Percentiles rank a stretch among this genome's conserved stretches.
Conservation (phyloP, 2,888 invertebrate species). For the Hanleya hanleyi region DNA sequence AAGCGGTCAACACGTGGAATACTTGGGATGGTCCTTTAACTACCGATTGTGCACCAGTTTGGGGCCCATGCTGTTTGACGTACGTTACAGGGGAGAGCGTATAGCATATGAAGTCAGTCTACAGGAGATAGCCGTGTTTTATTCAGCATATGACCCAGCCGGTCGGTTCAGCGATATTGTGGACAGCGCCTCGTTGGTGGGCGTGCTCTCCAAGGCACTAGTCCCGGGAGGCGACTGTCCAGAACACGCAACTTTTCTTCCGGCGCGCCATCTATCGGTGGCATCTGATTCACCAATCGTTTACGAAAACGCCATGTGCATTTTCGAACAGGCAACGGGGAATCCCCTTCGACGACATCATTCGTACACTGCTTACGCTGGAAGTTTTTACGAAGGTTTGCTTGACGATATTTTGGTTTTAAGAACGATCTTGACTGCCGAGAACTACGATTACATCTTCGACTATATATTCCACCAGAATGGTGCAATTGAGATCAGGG, state of each 20-base stretch:
- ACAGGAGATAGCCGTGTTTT: slow-evolving; percentile 58
- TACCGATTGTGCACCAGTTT: slow-evolving; percentile 46
- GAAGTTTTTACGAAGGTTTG: slow-evolving; percentile 54
- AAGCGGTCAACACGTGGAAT: slow-evolving; percentile 48
- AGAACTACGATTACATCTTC: slow-evolving; percentile 64
- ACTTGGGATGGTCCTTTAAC: slow-evolving; percentile 60
- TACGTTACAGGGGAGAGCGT: slow-evolving; percentile 47
- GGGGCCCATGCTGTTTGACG: slow-evolving; percentile 53
- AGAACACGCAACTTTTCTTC: slow-evolving; percentile 51
- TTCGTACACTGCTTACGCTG: slow-evolving; percentile 17
- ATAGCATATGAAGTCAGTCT: slow-evolving; percentile 62
- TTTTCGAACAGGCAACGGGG: slow-evolving; percentile 56
- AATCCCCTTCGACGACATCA: slow-evolving; percentile 54
- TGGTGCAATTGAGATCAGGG: slow-evolving; percentile 52
- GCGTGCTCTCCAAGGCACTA: slow-evolving; percentile 46
- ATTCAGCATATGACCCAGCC: slow-evolving; percentile 51
- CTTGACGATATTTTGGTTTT: slow-evolving; percentile 49
- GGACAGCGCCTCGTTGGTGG: slow-evolving; percentile 51
- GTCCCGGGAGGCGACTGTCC: slow-evolving; percentile 64
- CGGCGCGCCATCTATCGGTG: slow-evolving; percentile 33
- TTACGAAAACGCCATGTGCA: slow-evolving; percentile 43
- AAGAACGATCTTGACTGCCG: slow-evolving; percentile 50
- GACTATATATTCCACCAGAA: slow-evolving; percentile 66
- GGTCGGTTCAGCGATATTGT: slow-evolving; percentile 45
- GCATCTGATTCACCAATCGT: slow-evolving; percentile 17